phyloP scores from a whole-genome alignment of 1,140 invertebrate genomes.

The Streblospio benedicti region DNA sequence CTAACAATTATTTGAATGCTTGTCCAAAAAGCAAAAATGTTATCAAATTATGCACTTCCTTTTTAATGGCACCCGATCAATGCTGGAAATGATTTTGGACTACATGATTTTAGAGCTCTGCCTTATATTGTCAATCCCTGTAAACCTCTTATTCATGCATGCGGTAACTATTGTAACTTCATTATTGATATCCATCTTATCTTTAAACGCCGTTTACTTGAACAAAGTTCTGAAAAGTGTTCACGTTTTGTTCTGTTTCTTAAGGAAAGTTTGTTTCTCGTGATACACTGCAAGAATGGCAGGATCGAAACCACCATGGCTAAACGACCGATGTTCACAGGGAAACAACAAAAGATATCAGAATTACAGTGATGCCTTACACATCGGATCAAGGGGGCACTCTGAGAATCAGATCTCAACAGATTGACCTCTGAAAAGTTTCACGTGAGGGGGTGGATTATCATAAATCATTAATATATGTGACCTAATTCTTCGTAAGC shows the following conservation, averaged over 20 bases:
- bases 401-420: background rate
- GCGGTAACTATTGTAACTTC: background rate
- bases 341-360: slow-evolving; percentile 89
- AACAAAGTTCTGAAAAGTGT: background rate
- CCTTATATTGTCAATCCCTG: no score
- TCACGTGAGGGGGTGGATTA: background rate
- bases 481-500: background rate
- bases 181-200: background rate
- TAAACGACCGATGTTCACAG: slow-evolving; percentile 97
- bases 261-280: background rate
- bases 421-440: background rate
- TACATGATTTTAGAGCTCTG: no score
- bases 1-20: no score
- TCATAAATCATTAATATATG: background rate
- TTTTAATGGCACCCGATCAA: no score
- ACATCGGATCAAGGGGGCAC: slow-evolving; percentile 74
- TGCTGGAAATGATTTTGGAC: no score
- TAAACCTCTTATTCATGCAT: no score
- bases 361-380: slow-evolving; percentile 97
- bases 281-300: slow-evolving; percentile 86
- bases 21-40: no score
- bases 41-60: no score
- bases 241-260: background rate
- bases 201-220: background rate
- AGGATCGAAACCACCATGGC: slow-evolving; percentile 96